These are phyloP conservation scores for Harpalus rubripes DNA, from an alignment of 2,888 invertebrate genomes.

Conservation along the genomic window DNA sequence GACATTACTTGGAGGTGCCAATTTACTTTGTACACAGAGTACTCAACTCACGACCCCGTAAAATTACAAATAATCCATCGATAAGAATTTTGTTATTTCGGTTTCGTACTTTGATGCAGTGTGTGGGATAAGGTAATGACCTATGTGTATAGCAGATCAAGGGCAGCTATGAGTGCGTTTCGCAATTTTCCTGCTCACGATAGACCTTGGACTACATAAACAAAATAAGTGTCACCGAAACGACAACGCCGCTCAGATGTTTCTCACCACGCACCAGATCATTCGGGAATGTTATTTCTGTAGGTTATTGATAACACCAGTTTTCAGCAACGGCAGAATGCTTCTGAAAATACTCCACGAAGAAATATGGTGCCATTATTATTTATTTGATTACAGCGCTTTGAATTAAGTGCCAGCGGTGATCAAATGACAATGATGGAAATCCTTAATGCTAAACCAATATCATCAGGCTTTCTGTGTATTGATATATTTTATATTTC, in stretches of 20 bases:
- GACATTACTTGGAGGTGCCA: too few relatives aligned
- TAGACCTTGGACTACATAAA: slow-evolving; percentile 49
- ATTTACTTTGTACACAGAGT: too few relatives aligned
- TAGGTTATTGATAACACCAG: background rate
- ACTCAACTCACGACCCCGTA: too few relatives aligned
- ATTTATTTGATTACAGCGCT: background rate
- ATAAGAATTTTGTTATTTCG: too few relatives aligned
- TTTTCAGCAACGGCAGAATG: background rate
- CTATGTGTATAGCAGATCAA: slow-evolving; percentile 50
- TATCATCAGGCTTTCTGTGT: too few relatives aligned
- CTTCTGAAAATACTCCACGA: background rate
- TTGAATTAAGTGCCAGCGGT: background rate
- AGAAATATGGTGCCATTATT: background rate
- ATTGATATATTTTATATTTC: too few relatives aligned
- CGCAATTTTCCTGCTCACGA: slow-evolving; percentile 50
- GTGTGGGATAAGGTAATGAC: slow-evolving; percentile 54
- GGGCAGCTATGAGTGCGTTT: slow-evolving; percentile 55
- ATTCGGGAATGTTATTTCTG: slow-evolving; percentile 5
- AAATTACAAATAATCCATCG: too few relatives aligned
- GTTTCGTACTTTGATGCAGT: background rate
- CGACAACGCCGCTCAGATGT: background rate
- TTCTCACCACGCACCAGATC: background rate
- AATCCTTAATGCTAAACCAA: too few relatives aligned
- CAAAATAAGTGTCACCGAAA: slow-evolving; percentile 32
- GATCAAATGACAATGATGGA: too few relatives aligned